Conservation (phyloP, 2,888 invertebrate genomes). For the Penaeus monodon region DNA sequence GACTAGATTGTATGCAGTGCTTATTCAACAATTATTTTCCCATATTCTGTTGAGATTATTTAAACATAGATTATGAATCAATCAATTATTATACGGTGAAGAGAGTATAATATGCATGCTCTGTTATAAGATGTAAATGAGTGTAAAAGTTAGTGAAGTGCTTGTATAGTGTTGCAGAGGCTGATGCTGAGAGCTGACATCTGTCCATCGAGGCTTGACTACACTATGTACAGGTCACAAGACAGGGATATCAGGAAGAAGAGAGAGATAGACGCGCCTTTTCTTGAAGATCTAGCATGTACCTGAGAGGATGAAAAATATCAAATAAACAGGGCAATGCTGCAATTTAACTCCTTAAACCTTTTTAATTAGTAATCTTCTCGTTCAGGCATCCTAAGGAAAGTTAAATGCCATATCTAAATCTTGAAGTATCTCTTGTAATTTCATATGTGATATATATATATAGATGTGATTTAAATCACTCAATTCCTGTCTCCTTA, state of each 20-base stretch:
- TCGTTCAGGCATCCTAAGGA: neutral
- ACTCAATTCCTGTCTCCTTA: neutral
- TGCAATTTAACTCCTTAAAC: neutral
- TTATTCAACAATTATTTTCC: no score
- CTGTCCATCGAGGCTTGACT: slow-evolving; percentile 35
- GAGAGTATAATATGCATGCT: neutral
- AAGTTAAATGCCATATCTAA: neutral
- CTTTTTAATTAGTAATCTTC: neutral
- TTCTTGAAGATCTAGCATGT: slow-evolving; percentile 45
- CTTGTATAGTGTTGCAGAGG: slow-evolving; percentile 18
- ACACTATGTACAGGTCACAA: slow-evolving; percentile 47
- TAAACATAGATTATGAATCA: no score
- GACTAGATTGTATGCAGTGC: no score
- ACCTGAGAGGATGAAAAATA: slow-evolving; percentile 13
- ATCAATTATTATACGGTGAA: no score
- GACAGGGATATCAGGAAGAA: slow-evolving; percentile 38
- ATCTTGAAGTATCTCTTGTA: no score
- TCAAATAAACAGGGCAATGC: neutral
- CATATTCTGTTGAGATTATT: no score
- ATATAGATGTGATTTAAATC: neutral
- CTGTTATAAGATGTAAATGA: neutral
- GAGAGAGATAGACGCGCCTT: slow-evolving; percentile 29
- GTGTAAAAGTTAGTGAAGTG: slow-evolving; percentile 1
- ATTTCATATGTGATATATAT: neutral
- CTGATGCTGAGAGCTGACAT: slow-evolving; percentile 33